A percentile compares a stretch with the other conserved stretches of the same genome.
phyloP scores from a whole-genome alignment of 2,888 invertebrate genomes.

The Mystacides longicornis region DNA sequence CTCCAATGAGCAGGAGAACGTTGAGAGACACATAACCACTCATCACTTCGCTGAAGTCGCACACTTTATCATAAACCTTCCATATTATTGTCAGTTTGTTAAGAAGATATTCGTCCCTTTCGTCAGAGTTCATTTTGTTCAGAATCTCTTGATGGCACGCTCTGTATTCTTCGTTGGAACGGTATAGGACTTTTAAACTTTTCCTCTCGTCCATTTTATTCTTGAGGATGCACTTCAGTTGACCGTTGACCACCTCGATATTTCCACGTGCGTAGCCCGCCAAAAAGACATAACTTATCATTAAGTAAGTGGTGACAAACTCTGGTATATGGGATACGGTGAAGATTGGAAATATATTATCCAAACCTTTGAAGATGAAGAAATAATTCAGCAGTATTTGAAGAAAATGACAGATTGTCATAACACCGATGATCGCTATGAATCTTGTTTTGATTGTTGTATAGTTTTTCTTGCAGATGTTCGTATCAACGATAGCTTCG shows the following conservation, averaged over 20 bases:
- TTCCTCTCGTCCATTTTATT: background rate
- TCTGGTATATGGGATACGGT: background rate
- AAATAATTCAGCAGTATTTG: background rate
- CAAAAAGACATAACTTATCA: background rate
- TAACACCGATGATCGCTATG: background rate
- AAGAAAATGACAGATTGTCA: background rate
- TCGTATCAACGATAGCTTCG: background rate
- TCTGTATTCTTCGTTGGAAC: background rate
- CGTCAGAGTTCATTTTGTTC: background rate
- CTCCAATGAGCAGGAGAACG: constrained; percentile 2
- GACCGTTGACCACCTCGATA: background rate
- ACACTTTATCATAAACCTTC: constrained; percentile 12
- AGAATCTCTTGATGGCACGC: background rate
- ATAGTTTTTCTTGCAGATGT: background rate
- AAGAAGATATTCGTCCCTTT: background rate
- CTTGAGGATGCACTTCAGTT: background rate
- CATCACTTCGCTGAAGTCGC: constrained; percentile 4
- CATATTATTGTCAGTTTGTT: constrained; percentile 2
- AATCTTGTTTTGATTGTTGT: background rate
- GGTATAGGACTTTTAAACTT: background rate
- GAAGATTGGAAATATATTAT: background rate
- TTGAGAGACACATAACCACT: constrained; percentile 4
- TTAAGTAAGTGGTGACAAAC: background rate
- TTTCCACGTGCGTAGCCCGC: background rate
- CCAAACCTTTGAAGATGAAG: background rate